A percentile compares a stretch with the other conserved stretches of the same genome.
Conservation (phyloP, 2,888 invertebrate species). For the Allolobophora icterica region DNA sequence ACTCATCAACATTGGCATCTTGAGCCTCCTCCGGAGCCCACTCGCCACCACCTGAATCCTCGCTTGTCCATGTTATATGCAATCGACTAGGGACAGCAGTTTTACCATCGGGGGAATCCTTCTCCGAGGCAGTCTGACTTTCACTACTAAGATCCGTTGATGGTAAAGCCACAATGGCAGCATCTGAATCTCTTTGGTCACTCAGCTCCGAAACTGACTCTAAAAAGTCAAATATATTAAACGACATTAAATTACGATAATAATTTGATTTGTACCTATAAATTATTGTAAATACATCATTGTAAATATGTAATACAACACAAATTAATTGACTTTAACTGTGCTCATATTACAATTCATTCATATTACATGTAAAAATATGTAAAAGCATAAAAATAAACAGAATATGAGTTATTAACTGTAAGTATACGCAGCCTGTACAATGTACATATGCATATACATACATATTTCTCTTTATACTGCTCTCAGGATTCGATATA, state of each 20-base stretch:
- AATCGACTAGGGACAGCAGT: neutral
- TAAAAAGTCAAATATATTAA: neutral
- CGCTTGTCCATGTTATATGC: neutral
- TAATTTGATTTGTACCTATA: neutral
- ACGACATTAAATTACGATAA: neutral
- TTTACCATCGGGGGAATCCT: neutral
- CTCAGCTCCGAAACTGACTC: neutral
- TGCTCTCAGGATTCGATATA: no score
- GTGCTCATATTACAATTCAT: neutral
- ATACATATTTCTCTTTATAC: no score
- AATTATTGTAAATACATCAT: neutral
- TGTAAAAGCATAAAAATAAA: neutral
- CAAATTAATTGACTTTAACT: neutral
- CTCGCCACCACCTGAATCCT: neutral
- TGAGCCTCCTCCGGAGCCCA: conserved; percentile 3
- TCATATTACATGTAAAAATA: neutral
- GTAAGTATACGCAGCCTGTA: no score
- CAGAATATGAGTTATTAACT: neutral
- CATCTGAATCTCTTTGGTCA: neutral
- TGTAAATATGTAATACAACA: neutral
- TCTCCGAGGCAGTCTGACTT: conserved; percentile 6
- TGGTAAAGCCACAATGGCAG: neutral
- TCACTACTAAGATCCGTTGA: neutral
- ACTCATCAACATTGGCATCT: neutral
- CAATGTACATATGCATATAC: no score